Evolutionary conservation across 2,888 invertebrate species (phyloP), one percentile per base, ranked within the genome.

Genomic region (Marasmarcha lunaedactyla): DNA sequence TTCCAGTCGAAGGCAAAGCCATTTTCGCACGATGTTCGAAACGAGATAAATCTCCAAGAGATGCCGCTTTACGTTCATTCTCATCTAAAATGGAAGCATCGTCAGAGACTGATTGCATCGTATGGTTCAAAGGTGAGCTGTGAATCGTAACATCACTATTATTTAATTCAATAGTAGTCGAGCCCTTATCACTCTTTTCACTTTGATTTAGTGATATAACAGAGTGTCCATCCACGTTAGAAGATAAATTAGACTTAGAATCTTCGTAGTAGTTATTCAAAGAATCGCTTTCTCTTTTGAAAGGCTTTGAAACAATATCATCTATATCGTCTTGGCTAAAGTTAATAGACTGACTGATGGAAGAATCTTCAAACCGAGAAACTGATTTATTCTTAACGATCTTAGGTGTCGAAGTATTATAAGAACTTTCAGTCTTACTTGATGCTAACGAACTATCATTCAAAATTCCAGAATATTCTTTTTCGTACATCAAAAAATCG

Each of bases 11-110:
- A 6, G 84, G 78, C 43, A 81, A 76, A 47, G 62, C 83, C 14
- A 74, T 58, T 46, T 76, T 81, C 30, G 78, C 48, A 51, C 76
- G 64, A 7, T 79, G 44, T 54, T 84, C 79, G 45, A 92, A 89
- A 58, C 89, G 88, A 0, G 92, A 91, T 37, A 93, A 71, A 66
- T 93, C 93, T 0, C 92, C 93, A 1, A 93, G 79, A 27, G 92
- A 93, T 0, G 92, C 90, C 1, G 93, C 92, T 71, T 90, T 91
- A 12, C 92, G 74, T 56, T 88, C 88, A 47, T 89, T 88, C 37
- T 88, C 87, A 45, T 86, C 86, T 41, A 76, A 63, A 40, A 76
- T 67, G 1, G 85, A 85, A 7, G 76, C 64, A 49, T 86, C 79
- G 46, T 76, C 81, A 6, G 78, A 74, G 1, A 52, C 60, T n/a